Evolutionary conservation across 2,888 invertebrate genomes (phyloP).

Genomic region (Rotaria sp.): DNA sequence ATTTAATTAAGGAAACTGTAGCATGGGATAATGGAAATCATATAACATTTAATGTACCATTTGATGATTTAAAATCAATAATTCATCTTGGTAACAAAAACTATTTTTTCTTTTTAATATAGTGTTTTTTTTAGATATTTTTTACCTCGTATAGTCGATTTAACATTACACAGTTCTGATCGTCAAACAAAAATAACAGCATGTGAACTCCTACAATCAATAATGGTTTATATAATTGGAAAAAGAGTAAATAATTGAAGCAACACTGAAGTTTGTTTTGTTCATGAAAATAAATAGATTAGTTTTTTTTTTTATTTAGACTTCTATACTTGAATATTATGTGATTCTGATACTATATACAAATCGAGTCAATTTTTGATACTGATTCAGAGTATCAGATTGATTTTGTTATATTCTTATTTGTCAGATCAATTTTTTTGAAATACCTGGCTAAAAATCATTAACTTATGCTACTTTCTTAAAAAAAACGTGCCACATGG

Average conservation of each 20-base stretch:
- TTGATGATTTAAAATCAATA: constrained; percentile 61
- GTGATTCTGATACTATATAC: too few species aligned
- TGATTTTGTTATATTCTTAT: too few species aligned
- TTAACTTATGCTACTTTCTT: too few species aligned
- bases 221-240: constrained; percentile 63
- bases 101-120: constrained; percentile 32
- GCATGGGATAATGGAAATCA: constrained; percentile 59
- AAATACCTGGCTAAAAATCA: too few species aligned
- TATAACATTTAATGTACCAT: constrained; percentile 61
- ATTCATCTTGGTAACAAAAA: constrained; percentile 57
- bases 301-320: too few species aligned
- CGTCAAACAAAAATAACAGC: constrained; percentile 65
- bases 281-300: too few species aligned
- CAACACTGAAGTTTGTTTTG: not conserved
- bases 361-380: too few species aligned
- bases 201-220: constrained; percentile 66
- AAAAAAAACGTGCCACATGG: too few species aligned
- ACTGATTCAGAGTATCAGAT: too few species aligned
- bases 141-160: constrained; percentile 63
- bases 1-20: constrained; percentile 52
- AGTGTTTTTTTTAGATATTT: constrained; percentile 57
- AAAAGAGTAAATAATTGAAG: constrained; percentile 44
- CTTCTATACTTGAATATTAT: too few species aligned
- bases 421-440: too few species aligned
- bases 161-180: constrained; percentile 64